These are phyloP conservation scores for Ophiodon elongatus DNA, from an alignment of 2,113 vertebrate species.

Conservation along the genomic window DNA sequence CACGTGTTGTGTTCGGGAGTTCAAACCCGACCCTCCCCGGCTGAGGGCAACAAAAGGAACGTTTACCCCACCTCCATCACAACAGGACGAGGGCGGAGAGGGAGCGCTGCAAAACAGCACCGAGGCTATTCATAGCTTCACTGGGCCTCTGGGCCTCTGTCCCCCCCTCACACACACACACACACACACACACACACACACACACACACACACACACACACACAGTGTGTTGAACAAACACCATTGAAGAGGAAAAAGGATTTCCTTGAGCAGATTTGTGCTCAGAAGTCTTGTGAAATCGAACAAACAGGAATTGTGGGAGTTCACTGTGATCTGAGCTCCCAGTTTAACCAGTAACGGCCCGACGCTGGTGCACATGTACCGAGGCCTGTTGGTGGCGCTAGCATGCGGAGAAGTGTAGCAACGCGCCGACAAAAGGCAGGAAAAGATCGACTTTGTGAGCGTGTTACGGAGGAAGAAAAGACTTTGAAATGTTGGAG, in stretches of 20 bases:
- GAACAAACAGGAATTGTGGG: slow-evolving; percentile 45
- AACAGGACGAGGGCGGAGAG: slow-evolving; percentile 64
- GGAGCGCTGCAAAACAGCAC: slow-evolving; percentile 59
- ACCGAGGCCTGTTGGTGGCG: not conserved
- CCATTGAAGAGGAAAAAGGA: slow-evolving; percentile 60
- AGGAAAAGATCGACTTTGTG: no score
- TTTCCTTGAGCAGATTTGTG: slow-evolving; percentile 63
- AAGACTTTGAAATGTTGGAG: no score
- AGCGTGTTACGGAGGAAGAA: no score
- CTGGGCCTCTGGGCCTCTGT: slow-evolving; percentile 36
- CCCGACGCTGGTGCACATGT: not conserved
- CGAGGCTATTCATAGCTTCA: slow-evolving; percentile 64
- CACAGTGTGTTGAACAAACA: slow-evolving; percentile 31
- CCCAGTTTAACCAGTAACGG: not conserved
- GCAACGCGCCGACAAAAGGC: no score
- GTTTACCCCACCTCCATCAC: slow-evolving; percentile 50
- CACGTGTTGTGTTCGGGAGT: not conserved
- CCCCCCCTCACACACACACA: slow-evolving; percentile 19
- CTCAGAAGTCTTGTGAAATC: slow-evolving; percentile 31
- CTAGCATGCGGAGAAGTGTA: no score
- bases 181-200: slow-evolving; percentile 7
- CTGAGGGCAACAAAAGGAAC: slow-evolving; percentile 50
- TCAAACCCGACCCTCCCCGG: slow-evolving; percentile 15
- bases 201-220: not conserved
- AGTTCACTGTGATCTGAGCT: slow-evolving; percentile 6